These are phyloP conservation scores for Formica selysi DNA, from an alignment of 1,140 invertebrate genomes.

Conservation along the genomic window DNA sequence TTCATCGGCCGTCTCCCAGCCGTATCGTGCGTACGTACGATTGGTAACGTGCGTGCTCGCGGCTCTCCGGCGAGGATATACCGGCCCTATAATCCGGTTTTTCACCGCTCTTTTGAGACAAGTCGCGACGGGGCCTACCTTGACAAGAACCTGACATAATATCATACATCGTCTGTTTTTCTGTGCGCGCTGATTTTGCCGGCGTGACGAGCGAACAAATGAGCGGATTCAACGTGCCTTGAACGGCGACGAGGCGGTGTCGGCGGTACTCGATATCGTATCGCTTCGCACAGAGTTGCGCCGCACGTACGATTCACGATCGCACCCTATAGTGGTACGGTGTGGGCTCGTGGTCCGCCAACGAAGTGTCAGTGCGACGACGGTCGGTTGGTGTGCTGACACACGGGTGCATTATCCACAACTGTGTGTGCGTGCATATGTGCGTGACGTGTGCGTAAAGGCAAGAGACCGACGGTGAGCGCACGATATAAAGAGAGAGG, in stretches of 20 bases:
- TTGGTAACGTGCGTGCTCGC: neutral
- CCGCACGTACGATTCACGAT: conserved; percentile 52
- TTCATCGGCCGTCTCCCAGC: conserved; percentile 57
- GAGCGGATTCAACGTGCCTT: conserved; percentile 16
- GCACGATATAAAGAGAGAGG: conserved; percentile 17
- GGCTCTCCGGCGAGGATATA: conserved; percentile 12
- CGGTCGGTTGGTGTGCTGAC: conserved; percentile 65
- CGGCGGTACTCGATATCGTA: conserved; percentile 49
- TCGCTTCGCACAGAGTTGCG: conserved; percentile 49
- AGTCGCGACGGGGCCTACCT: conserved; percentile 32
- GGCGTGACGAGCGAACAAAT: conserved; percentile 53
- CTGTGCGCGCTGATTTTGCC: conserved; percentile 65
- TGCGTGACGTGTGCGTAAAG: conserved; percentile 75
- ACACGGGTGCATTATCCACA: conserved; percentile 67
- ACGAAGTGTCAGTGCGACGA: conserved; percentile 72
- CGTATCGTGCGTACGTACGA: conserved; percentile 43
- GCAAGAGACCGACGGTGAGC: conserved; percentile 33
- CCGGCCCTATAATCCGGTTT: conserved; percentile 38
- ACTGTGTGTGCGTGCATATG: conserved; percentile 66
- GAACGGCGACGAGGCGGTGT: conserved; percentile 63
- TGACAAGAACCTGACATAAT: conserved; percentile 27
- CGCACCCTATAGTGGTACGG: conserved; percentile 53
- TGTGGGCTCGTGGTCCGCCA: conserved; percentile 66
- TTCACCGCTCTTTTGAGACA: conserved; percentile 10
- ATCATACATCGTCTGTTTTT: conserved; percentile 28